Evolutionary conservation across 2,113 vertebrate species (phyloP).

Genomic region (Macquaria ambigua): DNA sequence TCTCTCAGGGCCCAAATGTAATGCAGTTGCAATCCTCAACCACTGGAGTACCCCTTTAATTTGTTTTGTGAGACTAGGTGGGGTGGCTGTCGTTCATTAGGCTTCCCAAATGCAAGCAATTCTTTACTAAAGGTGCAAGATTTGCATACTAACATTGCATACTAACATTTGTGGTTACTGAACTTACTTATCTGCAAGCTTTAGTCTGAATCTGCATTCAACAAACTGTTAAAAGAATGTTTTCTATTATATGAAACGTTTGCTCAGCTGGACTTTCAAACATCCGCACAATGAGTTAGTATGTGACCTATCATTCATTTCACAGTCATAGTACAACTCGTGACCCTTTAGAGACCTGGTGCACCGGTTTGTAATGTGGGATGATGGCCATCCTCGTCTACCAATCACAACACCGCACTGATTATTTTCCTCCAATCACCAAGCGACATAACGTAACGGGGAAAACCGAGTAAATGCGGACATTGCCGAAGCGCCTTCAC

Average conservation of each 20-base stretch:
- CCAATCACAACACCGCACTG: slow-evolving; percentile 48
- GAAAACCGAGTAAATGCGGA: slow-evolving; percentile 42
- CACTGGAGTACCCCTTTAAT: neutral
- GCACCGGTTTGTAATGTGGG: accelerated
- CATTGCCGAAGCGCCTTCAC: slow-evolving; percentile 15
- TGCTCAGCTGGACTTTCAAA: neutral
- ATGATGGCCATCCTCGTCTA: neutral
- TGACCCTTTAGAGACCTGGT: neutral
- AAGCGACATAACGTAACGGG: neutral
- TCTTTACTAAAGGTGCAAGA: neutral
- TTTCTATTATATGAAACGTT: neutral
- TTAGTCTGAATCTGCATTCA: neutral
- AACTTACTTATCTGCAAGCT: neutral
- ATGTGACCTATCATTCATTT: neutral
- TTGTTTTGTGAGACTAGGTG: neutral
- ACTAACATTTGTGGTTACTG: neutral
- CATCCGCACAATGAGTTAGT: neutral
- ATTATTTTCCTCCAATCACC: slow-evolving; percentile 57
- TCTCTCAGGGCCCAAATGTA: neutral
- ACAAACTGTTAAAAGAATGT: neutral
- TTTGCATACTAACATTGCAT: neutral
- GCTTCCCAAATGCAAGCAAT: neutral
- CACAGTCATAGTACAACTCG: slow-evolving; percentile 13
- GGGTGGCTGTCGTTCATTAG: neutral
- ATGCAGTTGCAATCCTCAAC: neutral